Percentiles rank a stretch among this genome's conserved stretches.
Conservation (phyloP, 2,888 invertebrate genomes). For the Perizoma affinitatum region DNA sequence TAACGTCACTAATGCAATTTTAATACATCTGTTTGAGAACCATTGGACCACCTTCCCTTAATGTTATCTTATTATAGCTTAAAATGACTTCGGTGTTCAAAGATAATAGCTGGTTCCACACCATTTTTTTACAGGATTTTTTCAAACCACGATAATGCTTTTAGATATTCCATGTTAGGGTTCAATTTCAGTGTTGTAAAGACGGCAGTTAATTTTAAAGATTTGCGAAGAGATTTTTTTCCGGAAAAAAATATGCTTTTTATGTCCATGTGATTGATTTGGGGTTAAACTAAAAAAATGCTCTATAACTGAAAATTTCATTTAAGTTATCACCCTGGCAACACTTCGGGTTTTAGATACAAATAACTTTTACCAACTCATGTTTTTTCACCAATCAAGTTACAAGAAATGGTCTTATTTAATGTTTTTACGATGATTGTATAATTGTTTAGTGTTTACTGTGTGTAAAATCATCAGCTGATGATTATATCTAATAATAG, state of each 20-base stretch:
- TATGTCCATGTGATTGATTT: constrained; percentile 7
- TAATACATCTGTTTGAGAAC: constrained; percentile 49
- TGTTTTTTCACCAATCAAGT: too few relatives aligned
- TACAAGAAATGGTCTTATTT: too few relatives aligned
- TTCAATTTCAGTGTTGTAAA: constrained; percentile 62
- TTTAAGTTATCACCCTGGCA: too few relatives aligned
- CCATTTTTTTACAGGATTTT: constrained; percentile 71
- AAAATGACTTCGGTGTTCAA: constrained; percentile 83
- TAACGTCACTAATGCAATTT: too few relatives aligned
- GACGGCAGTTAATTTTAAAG: constrained; percentile 35
- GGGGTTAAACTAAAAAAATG: too few relatives aligned
- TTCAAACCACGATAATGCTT: constrained; percentile 72
- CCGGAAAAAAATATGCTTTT: constrained; percentile 15
- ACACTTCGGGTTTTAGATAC: too few relatives aligned
- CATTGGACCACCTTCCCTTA: constrained; percentile 66
- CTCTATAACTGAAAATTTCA: too few relatives aligned
- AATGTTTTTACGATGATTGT: too few relatives aligned
- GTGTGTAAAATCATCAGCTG: too few relatives aligned
- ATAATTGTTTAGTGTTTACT: too few relatives aligned
- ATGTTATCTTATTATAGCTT: constrained; percentile 84
- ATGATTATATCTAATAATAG: too few relatives aligned
- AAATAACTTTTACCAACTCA: too few relatives aligned
- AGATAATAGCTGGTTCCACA: constrained; percentile 78
- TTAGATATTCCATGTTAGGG: constrained; percentile 74
- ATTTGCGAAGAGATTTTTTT: constrained; percentile 32